A percentile compares a stretch with the other conserved stretches of the same genome.
phyloP scores from a whole-genome alignment of 2,797 vertebrate species.

The Muscicapa comitata region DNA sequence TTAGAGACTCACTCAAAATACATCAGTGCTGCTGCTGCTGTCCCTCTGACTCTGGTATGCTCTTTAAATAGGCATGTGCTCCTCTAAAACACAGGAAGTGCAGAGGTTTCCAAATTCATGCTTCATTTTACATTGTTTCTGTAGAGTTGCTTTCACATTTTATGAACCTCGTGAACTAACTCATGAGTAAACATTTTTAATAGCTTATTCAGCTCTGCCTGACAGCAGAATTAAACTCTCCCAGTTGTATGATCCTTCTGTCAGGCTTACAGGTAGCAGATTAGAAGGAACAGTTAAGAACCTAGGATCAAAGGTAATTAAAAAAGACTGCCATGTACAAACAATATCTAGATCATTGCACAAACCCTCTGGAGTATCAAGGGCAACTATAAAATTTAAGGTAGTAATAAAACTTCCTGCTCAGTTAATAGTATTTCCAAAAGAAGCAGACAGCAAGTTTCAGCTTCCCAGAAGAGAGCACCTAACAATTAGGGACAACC shows the following conservation, averaged over 20 bases:
- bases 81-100: neutral
- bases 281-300: neutral
- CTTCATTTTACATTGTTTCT: neutral
- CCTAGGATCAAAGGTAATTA: slow-evolving; percentile 5
- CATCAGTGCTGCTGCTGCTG: neutral
- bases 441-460: neutral
- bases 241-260: neutral
- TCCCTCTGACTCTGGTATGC: neutral
- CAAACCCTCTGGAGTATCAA: neutral
- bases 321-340: neutral
- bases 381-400: neutral
- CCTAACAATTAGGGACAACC: neutral
- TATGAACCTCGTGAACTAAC: neutral
- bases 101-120: neutral
- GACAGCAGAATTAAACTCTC: slow-evolving; percentile 34
- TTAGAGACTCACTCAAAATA: neutral
- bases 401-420: neutral
- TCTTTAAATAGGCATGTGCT: neutral
- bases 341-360: neutral
- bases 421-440: neutral
- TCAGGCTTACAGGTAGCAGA: neutral
- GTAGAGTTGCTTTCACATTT: neutral
- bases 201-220: slow-evolving; percentile 7
- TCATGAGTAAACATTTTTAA: slow-evolving; percentile 1
- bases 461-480: neutral